Conservation (phyloP, 2,113 vertebrate genomes). For the Nothocercus julius region DNA sequence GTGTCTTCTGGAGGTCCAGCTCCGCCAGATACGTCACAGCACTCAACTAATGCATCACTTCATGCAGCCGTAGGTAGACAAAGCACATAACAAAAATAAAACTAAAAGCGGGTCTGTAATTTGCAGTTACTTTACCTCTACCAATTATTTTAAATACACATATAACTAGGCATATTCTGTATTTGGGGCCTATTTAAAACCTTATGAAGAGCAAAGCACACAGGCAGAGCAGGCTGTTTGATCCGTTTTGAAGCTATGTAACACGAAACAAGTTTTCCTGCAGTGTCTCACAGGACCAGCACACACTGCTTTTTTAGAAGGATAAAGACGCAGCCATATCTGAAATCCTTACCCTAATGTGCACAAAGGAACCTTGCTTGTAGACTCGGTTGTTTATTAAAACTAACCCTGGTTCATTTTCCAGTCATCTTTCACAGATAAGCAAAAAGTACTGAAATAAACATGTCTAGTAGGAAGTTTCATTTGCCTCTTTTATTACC, state of each 20-base stretch:
- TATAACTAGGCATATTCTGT: constrained; percentile 24
- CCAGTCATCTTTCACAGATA: constrained; percentile 35
- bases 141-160: neutral
- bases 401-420: constrained; percentile 1
- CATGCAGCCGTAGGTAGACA: neutral
- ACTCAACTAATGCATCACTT: neutral
- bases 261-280: constrained; percentile 19
- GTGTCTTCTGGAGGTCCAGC: neutral
- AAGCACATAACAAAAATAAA: neutral
- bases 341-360: neutral
- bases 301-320: neutral
- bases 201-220: constrained; percentile 27
- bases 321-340: constrained; percentile 5
- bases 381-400: neutral
- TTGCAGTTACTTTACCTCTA: neutral
- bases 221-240: constrained; percentile 32
- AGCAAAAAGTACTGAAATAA: constrained; percentile 49
- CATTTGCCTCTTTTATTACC: constrained; percentile 81
- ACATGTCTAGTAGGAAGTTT: constrained; percentile 9
- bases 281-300: neutral
- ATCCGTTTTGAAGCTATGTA: constrained; percentile 27
- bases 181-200: constrained; percentile 14
- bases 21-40: neutral
- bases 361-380: neutral
- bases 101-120: neutral